These are phyloP conservation scores for Mechanitis messenoides DNA, from an alignment of 2,888 invertebrate species.

Conservation along the genomic window DNA sequence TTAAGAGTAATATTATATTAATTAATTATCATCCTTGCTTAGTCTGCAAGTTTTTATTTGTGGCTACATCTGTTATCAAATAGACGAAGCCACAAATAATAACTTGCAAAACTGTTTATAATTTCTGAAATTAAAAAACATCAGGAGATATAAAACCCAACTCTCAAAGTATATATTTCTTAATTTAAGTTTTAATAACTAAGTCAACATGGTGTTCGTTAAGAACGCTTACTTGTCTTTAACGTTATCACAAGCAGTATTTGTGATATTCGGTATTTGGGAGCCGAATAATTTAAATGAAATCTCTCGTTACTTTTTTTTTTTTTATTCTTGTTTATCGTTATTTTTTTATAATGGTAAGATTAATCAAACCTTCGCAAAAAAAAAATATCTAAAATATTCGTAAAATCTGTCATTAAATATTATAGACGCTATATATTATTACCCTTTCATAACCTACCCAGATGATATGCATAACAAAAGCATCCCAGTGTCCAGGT, in stretches of 20 bases:
- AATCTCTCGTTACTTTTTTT: conserved; percentile 13
- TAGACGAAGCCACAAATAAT: neutral
- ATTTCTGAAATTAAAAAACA: conserved; percentile 9
- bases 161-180: no score
- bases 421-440: no score
- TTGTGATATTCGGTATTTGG: conserved; percentile 26
- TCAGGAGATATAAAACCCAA: conserved; percentile 9
- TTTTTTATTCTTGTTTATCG: conserved; percentile 22
- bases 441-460: no score
- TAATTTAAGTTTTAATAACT: neutral
- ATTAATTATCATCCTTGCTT: no score
- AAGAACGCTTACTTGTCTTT: conserved; percentile 22
- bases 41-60: no score
- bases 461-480: no score
- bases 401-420: no score
- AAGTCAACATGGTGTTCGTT: conserved; percentile 22
- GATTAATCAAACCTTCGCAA: conserved; percentile 1
- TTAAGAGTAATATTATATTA: no score
- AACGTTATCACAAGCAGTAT: conserved; percentile 20
- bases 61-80: no score
- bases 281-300: conserved; percentile 16
- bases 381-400: no score
- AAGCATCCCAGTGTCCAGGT: no score
- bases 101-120: conserved; percentile 10
- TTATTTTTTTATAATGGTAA: conserved; percentile 25